Conservation (phyloP, 1,140 invertebrate genomes). For the Microplitis demolitor region DNA sequence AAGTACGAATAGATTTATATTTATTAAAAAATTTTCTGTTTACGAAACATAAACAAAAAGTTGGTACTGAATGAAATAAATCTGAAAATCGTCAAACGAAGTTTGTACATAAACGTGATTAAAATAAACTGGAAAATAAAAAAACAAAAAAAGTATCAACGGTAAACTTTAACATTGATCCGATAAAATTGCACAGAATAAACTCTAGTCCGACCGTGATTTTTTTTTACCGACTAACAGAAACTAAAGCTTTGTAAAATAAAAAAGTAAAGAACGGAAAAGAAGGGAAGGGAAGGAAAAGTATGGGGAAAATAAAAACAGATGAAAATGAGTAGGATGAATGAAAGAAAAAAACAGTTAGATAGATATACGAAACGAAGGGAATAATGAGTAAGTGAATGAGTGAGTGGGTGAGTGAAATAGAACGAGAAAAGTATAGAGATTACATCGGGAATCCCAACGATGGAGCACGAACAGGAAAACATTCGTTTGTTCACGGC, state of each 20-base stretch:
- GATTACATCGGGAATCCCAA: constrained; percentile 36
- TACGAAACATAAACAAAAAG: too few relatives aligned
- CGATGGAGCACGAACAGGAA: constrained; percentile 39
- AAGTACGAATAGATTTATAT: too few relatives aligned
- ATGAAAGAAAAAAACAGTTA: constrained; percentile 3
- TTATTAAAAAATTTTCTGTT: too few relatives aligned
- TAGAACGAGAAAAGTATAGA: constrained; percentile 20
- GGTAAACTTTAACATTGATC: constrained; percentile 15
- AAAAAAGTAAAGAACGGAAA: constrained; percentile 3
- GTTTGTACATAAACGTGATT: not conserved
- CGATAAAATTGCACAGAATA: constrained; percentile 22
- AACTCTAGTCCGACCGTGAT: constrained; percentile 24
- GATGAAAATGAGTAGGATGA: not conserved
- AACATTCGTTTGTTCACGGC: constrained; percentile 42
- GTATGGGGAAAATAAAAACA: not conserved
- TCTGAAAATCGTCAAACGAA: constrained; percentile 1
- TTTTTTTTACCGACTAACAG: constrained; percentile 27
- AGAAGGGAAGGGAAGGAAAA: not conserved
- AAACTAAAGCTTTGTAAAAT: not conserved
- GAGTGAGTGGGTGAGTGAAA: constrained; percentile 3
- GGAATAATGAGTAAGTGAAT: not conserved
- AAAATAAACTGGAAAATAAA: not conserved
- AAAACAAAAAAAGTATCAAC: not conserved
- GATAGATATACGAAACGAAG: not conserved
- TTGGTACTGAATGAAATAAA: not conserved